Evolutionary conservation across 2,113 vertebrate species (phyloP).

Genomic region (Nettapus auritus): DNA sequence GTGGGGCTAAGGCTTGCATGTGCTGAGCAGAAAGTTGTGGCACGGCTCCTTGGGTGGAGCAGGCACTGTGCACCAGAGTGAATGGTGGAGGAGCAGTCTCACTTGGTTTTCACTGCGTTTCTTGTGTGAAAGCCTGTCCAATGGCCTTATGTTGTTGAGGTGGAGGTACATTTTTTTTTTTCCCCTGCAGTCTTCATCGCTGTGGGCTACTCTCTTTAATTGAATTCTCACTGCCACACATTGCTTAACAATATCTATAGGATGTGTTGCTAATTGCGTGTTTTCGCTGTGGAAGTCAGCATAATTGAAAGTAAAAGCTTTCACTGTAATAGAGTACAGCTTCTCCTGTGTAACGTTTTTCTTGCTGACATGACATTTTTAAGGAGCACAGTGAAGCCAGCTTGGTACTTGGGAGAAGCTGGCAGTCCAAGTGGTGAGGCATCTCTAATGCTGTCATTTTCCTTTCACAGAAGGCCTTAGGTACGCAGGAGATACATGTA

Average conservation of each 20-base stretch:
- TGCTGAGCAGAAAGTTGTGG: neutral
- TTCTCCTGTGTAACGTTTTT: constrained; percentile 3
- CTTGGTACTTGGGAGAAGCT: neutral
- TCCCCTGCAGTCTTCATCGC: neutral
- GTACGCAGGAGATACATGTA: neutral
- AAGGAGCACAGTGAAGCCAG: neutral
- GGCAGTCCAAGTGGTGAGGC: neutral
- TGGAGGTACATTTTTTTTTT: neutral
- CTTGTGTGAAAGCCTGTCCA: neutral
- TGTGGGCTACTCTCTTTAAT: neutral
- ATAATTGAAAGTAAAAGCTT: constrained; percentile 9
- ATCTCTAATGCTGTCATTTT: neutral
- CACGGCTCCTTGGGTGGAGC: neutral
- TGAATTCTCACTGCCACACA: neutral
- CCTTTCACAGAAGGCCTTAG: neutral
- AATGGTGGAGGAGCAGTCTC: neutral
- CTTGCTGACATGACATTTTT: neutral
- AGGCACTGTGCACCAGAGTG: accelerated
- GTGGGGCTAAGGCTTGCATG: neutral
- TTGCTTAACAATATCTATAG: constrained; percentile 13
- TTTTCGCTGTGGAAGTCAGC: constrained; percentile 2
- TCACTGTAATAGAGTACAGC: neutral
- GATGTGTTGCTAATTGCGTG: constrained; percentile 30
- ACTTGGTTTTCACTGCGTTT: neutral
- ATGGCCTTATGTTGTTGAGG: neutral